Conservation (phyloP, 2,888 invertebrate genomes). For the Drosophila aldrichi region DNA sequence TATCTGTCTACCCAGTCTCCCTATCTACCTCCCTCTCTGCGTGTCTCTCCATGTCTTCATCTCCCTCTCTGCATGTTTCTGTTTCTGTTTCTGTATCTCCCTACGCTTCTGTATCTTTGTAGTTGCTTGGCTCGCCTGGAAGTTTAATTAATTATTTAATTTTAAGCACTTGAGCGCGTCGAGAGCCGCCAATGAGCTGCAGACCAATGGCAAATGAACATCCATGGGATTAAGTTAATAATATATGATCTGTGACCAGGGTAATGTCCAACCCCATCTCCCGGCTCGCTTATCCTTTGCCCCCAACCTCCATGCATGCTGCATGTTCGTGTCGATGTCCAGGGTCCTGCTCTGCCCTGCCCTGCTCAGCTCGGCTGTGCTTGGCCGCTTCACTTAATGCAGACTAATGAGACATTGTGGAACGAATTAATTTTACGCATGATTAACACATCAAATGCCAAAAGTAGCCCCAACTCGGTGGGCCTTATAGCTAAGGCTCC, state of each 20-base stretch:
- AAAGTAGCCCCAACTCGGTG: conserved; percentile 22
- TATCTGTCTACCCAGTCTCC: conserved; percentile 1
- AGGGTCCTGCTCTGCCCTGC: conserved; percentile 16
- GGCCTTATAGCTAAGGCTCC: background rate
- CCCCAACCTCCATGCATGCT: background rate
- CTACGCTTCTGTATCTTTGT: conserved; percentile 9
- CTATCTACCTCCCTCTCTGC: background rate
- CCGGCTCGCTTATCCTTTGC: too few relatives aligned
- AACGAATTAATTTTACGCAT: conserved; percentile 83
- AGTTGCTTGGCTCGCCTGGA: conserved; percentile 42
- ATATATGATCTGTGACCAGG: conserved; percentile 70
- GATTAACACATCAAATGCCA: conserved; percentile 82
- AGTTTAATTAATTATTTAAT: conserved; percentile 81
- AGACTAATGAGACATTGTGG: conserved; percentile 83
- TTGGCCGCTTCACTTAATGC: conserved; percentile 79
- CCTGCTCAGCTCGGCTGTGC: conserved; percentile 32
- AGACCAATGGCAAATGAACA: conserved; percentile 61
- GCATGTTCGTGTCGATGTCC: conserved; percentile 18
- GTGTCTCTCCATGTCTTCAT: background rate
- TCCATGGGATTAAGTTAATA: conserved; percentile 78
- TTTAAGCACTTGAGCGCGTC: conserved; percentile 78
- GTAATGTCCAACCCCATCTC: conserved; percentile 2
- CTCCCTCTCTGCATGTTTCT: background rate
- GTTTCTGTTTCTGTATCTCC: background rate
- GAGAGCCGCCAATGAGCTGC: conserved; percentile 67